These are phyloP conservation scores for Colossoma macropomum DNA, from an alignment of 2,113 vertebrate species.

Conservation along the genomic window DNA sequence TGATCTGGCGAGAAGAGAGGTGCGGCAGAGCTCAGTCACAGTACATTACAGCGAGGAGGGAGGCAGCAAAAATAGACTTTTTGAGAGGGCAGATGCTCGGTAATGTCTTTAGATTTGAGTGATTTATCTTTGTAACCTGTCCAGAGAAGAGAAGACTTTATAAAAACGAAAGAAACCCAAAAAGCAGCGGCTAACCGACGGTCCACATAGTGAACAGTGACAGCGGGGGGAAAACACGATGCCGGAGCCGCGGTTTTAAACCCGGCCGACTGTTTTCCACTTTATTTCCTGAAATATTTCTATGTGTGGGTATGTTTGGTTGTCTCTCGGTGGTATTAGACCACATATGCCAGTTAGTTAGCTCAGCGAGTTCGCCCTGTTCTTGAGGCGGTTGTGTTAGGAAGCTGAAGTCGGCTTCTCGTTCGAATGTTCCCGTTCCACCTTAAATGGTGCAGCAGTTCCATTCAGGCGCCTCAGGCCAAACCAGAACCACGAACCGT, in stretches of 20 bases:
- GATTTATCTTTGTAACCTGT: neutral
- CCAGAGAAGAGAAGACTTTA: no score
- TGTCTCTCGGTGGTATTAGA: no score
- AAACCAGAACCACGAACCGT: no score
- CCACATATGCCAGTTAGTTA: neutral
- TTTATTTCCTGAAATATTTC: constrained; percentile 30
- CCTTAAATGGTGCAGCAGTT: no score
- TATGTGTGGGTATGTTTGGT: neutral
- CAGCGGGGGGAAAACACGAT: neutral
- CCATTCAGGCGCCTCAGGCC: no score
- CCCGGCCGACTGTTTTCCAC: constrained; percentile 26
- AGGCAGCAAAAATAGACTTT: constrained; percentile 19
- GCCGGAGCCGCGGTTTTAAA: constrained; percentile 30
- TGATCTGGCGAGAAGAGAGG: constrained; percentile 66
- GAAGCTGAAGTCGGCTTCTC: no score
- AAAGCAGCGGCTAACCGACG: neutral
- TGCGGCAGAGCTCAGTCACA: constrained; percentile 57
- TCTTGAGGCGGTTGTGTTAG: neutral
- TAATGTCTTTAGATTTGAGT: constrained; percentile 47
- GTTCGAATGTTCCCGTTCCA: no score
- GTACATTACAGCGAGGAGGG: constrained; percentile 40
- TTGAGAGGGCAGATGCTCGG: constrained; percentile 44
- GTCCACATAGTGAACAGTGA: neutral
- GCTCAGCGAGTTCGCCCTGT: neutral
- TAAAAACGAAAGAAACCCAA: no score